Base-by-base conservation (phyloP, 2,888 invertebrate species). In the Apamea monoglypha region DNA sequence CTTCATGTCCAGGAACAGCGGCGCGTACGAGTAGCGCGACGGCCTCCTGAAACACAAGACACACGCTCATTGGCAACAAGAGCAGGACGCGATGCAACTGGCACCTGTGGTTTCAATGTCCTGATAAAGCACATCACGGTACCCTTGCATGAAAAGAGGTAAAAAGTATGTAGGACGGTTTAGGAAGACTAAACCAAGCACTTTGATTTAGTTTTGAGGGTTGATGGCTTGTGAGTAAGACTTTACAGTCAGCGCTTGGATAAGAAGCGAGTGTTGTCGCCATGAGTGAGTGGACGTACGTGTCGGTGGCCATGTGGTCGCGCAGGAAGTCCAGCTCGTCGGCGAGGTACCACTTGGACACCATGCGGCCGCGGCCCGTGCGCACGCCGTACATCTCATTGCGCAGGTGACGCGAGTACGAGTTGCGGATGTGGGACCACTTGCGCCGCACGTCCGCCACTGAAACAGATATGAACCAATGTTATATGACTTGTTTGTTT, bases 361-460 rank as follows among this genome's bases (percentile, higher is more conserved):
- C 96, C 89, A 92, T 91, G 90, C 96, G 95, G 80, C 96, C 96
- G 87, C 93, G 93, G 91, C 96, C 95, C 68, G 96, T 96, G 91
- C 96, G 95, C 84, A 95, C 95, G 89, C 96, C 96, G 92, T 94
- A 93, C 93, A 95, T 90, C 94, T 96, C 96, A 93, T 96, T 96
- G 89, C 96, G 95, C 75, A 96, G 94, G 91, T 96, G 96, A 6
- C 96, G 94, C 88, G 96, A 96, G 93, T 96, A 96, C 87, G 96
- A 96, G 94, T 96, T 96, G 91, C 96, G 95, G 86, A 96, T 93
- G 93, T 96, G 96, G 1, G 96, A 96, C 96, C 96, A 96, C 91
- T 96, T 96, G 89, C 96, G 93, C 0, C 96, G 93, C 76, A 96
- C 96, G 83, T 96, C 96, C 69, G 95, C 94, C 88, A 96, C 96